Evolutionary conservation across 2,797 vertebrate species (phyloP).

Genomic region (Gymnothorax javanicus): DNA sequence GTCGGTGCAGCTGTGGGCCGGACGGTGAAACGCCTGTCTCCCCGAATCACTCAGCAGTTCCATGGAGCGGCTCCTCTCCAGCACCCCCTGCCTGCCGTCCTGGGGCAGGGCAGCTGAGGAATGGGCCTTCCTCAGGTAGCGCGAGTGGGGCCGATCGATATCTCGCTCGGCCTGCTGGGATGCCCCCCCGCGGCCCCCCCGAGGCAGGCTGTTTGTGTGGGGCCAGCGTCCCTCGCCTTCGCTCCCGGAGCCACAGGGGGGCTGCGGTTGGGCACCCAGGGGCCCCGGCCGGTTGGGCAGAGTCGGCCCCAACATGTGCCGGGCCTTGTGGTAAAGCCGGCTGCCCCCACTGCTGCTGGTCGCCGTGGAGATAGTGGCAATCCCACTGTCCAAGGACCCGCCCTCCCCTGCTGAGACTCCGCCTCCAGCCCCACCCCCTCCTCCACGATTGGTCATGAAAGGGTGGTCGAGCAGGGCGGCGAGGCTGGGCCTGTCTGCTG

Average conservation of each 20-base stretch:
- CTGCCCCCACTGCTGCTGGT: constrained; percentile 73
- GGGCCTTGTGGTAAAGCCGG: constrained; percentile 83
- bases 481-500: constrained; percentile 85
- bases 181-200: constrained; percentile 67
- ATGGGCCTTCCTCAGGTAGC: constrained; percentile 87
- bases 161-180: constrained; percentile 57
- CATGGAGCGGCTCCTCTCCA: constrained; percentile 85
- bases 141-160: constrained; percentile 79
- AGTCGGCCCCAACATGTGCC: constrained; percentile 78
- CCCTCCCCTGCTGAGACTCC: constrained; percentile 77
- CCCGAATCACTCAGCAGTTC: constrained; percentile 76
- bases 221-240: constrained; percentile 71
- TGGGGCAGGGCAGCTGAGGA: constrained; percentile 69
- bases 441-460: constrained; percentile 82
- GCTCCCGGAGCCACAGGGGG: constrained; percentile 61
- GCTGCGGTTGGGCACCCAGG: constrained; percentile 71
- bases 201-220: constrained; percentile 62
- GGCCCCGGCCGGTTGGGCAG: constrained; percentile 88
- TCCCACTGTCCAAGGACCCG: constrained; percentile 94
- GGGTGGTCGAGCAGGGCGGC: constrained; percentile 93
- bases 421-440: constrained; percentile 77
- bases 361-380: constrained; percentile 89
- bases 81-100: constrained; percentile 44
- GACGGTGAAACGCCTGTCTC: constrained; percentile 61
- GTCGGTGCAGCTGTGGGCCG: constrained; percentile 61